Evolutionary conservation across 2,888 invertebrate species (phyloP), one percentile per base, ranked within the genome.

Genomic region (Tineola bisselliella): DNA sequence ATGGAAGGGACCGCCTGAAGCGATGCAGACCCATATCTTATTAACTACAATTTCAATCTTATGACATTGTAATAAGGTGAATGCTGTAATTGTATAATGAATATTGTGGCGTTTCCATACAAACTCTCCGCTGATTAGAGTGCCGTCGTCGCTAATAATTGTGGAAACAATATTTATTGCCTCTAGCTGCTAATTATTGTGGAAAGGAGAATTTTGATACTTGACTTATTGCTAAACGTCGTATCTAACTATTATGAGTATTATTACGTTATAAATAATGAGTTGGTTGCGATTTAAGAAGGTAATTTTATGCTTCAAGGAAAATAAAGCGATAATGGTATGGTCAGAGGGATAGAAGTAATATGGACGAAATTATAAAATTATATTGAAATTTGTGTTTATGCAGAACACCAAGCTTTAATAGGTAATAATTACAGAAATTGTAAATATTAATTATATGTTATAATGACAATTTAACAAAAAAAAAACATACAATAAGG

Each of bases 111-210:
- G 10, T 38, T 38, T 38, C 10, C 38, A 38, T 38, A 38, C 48
- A 19, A 58, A 58, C n/a, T 58, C 58, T 33, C n/a, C 33, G 33
- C 58, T 58, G 58, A 58, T 58, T 58, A 59, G 59, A 60, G 48
- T 18, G 69, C 70, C 71, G 76, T 74, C 69, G 77, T 80, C 78
- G 77, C 71, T 77, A 81, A 83, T 84, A 81, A 84, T 84, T 77
- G 72, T 75, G 80, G 75, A 67, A 75, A 73, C 70, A 67, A 81
- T 84, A 86, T 86, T 86, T 86, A 86, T 84, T 75, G 76, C 81
- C 44, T 60, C 60, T 48, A 48, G 59, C 59, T 66, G 75, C 84
- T 84, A 84, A 86, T 86, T 86, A 86, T 82, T 74, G 78, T 25
- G 48, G 44, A 18, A 58, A 19, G 25, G 71, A 71, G 81, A 81